These are phyloP conservation scores for Epistrophella euchroma DNA, from an alignment of 2,888 invertebrate species.

Conservation along the genomic window DNA sequence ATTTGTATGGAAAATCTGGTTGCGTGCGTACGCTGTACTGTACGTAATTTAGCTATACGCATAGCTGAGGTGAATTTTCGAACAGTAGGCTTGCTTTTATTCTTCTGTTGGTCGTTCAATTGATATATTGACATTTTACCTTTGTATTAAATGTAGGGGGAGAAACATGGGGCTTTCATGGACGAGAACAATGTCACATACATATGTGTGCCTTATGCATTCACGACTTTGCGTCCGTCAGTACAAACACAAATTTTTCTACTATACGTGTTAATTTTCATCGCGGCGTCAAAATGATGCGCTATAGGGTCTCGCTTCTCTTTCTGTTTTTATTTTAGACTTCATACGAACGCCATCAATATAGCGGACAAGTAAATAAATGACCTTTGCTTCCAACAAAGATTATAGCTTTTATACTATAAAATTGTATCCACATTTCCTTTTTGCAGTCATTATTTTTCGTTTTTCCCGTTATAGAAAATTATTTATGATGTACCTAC, in stretches of 20 bases:
- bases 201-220: constrained; percentile 28
- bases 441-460: neutral
- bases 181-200: neutral
- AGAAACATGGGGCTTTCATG: neutral
- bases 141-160: constrained; percentile 41
- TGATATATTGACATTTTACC: constrained; percentile 63
- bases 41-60: constrained; percentile 17
- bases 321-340: constrained; percentile 24
- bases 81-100: constrained; percentile 28
- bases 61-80: constrained; percentile 24
- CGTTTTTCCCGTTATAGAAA: neutral
- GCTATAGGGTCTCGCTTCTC: constrained; percentile 22
- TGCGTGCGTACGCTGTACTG: constrained; percentile 1
- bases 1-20: constrained; percentile 9
- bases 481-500: constrained; percentile 34
- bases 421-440: neutral
- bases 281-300: constrained; percentile 23
- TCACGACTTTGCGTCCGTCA: neutral
- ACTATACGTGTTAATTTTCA: constrained; percentile 23
- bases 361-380: constrained; percentile 36
- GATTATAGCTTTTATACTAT: neutral
- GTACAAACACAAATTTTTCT: neutral
- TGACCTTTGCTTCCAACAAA: constrained; percentile 33
- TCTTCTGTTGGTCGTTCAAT: constrained; percentile 35
- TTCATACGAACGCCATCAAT: neutral